Evolutionary conservation across 2,888 invertebrate genomes (phyloP), one percentile per base, ranked within the genome.

Genomic region (Gasteruption jaculator): DNA sequence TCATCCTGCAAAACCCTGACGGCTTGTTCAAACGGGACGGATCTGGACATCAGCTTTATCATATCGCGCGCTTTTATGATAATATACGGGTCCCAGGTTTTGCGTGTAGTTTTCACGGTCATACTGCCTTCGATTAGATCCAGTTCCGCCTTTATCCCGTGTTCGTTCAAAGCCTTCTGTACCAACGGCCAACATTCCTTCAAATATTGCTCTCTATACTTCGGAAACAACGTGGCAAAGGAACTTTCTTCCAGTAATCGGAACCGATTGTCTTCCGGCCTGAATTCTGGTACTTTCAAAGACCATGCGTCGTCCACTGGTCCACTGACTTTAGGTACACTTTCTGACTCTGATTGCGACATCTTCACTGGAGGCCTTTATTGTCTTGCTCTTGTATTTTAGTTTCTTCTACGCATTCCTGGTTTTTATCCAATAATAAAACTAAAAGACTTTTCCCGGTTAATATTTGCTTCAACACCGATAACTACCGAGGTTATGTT

Each of bases 21-120:
- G 3, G 95, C 95, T 73, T 99, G 96, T 71, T 99, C 97, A 57
- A 86, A 92, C 0, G 97, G 96, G 1, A 99, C 97, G 70, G 94
- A 94, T 53, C 99, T 77, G 0, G 96, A 90, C 58, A 99, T 73
- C 2, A 99, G 74, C 70, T 94, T 96, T 57, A 99, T 89, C 75
- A 97, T 80, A 70, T 99, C 99, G 46, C 97, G 78, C 0, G 95
- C 93, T 74, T 97, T 97, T 19, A 99, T 79, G 30, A 99, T 91
- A 38, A 95, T 88, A 57, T 88, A 97, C 0, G 99, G 99, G 75
- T 99, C 99, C 93, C 93, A 99, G 1, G 97, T 97, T 76, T 96
- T 95, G 38, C 89, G 77, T 0, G 95, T 95, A 0, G 99, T 99
- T 68, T 79, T 80, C 0, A 99, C 99, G 1, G 85, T 83, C 86